Evolutionary conservation across 2,797 vertebrate genomes (phyloP), one percentile per base, ranked within the genome.

Genomic region (Tokudaia tokunoshimensis): DNA sequence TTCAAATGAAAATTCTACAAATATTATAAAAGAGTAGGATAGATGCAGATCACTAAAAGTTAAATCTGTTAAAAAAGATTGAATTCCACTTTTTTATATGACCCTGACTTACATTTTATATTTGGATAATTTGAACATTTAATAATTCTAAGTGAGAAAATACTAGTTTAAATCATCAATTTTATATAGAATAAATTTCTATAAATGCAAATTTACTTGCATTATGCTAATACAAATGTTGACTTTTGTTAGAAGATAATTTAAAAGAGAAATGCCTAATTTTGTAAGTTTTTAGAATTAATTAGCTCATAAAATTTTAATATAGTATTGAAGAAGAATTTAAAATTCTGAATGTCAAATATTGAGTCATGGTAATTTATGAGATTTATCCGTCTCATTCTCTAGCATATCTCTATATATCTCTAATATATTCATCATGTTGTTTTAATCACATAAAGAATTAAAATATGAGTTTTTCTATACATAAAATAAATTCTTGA

Each of bases 271-370:
- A 55, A 52, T 94, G 7, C 50, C 86, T 83, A 26, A 72, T 72
- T 96, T 93, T 74, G 29, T 82, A 52, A 52, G 17, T 74, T 0
- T 93, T 75, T 65, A 47, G 41, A 95, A 75, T 72, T 74, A 65
- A 13, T 50, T 67, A 34, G 44, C 81, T 91, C 4, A 11, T 59
- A 55, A 93, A 86, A 72, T 3, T 6, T 41, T 70, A 11, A 29
- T 50, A 4, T 19, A 63, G 17, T 15, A 72, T 44, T 10, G 41
- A 78, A 65, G 76, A 83, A 59, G 0, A 84, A n/a, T 80, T 92
- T 2, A 55, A 87, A 87, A 86, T 87, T 70, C 6, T 44, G 3
- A 87, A 31, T 93, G 78, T 81, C 75, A 67, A 37, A 94, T 41
- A 70, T 52, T 14, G 1, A 0, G 14, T 41, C 37, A 41, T 41